A percentile compares a stretch with the other conserved stretches of the same genome.
Conservation (phyloP, 2,797 vertebrate genomes). For the Channallabes apus region DNA sequence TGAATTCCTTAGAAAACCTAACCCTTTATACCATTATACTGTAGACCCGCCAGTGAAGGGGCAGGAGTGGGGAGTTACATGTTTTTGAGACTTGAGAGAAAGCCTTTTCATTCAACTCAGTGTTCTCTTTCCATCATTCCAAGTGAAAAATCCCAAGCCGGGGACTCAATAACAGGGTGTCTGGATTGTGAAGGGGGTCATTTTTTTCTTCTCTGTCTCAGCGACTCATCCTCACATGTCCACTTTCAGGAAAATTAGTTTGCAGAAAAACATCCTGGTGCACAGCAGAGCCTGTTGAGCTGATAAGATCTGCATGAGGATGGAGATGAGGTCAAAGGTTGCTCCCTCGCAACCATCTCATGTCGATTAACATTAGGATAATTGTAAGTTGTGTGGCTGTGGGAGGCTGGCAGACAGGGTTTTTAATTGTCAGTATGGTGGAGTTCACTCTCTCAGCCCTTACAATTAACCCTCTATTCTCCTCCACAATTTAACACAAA, state of each 20-base stretch:
- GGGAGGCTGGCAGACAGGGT: conserved; percentile 48
- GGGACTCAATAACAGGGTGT: neutral
- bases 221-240: conserved; percentile 29
- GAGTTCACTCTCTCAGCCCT: conserved; percentile 17
- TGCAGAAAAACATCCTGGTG: conserved; percentile 62
- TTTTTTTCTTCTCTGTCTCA: conserved; percentile 8
- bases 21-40: neutral
- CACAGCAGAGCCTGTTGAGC: conserved; percentile 65
- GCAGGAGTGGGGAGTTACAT: neutral
- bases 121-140: neutral
- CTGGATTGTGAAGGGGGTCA: neutral
- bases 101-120: conserved; percentile 11
- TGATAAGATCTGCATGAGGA: conserved; percentile 75
- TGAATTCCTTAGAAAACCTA: neutral
- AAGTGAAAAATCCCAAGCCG: neutral
- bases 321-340: conserved; percentile 71
- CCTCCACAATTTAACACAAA: conserved; percentile 2
- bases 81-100: conserved; percentile 6
- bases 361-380: conserved; percentile 77
- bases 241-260: conserved; percentile 66
- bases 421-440: conserved; percentile 59
- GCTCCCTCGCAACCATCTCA: conserved; percentile 66
- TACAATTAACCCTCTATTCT: conserved; percentile 23
- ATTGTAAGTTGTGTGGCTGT: conserved; percentile 73
- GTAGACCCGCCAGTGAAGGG: neutral